Percentiles rank a stretch among this genome's conserved stretches.
Conservation (phyloP, 2,888 invertebrate genomes). For the Rhingia campestris region DNA sequence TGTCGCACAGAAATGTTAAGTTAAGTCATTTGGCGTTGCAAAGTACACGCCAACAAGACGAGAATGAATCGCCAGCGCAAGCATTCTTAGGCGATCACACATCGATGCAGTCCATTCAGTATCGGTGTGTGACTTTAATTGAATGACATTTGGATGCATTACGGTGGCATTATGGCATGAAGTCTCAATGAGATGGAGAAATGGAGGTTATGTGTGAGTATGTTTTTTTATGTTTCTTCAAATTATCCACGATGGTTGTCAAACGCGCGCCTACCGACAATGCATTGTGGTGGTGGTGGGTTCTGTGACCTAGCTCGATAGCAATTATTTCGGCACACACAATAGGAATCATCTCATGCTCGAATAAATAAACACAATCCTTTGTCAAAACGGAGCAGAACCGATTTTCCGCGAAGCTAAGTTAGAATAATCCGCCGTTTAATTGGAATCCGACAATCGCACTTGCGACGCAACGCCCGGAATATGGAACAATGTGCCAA, state of each 20-base stretch:
- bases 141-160: conserved; percentile 68
- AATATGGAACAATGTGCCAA: not conserved
- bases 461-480: not conserved
- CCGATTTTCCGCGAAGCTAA: conserved; percentile 70
- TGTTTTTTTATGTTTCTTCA: conserved; percentile 22
- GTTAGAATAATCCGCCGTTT: conserved; percentile 65
- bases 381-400: conserved; percentile 63
- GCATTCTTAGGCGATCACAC: conserved; percentile 70
- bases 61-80: conserved; percentile 47
- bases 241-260: conserved; percentile 31
- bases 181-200: conserved; percentile 50
- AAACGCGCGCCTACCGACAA: conserved; percentile 25
- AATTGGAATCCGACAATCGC: conserved; percentile 56
- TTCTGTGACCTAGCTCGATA: conserved; percentile 46
- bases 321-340: conserved; percentile 69
- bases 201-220: conserved; percentile 13
- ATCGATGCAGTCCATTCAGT: conserved; percentile 64
- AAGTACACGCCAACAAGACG: conserved; percentile 3
- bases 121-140: conserved; percentile 71
- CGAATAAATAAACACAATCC: conserved; percentile 72
- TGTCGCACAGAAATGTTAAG: conserved; percentile 69
- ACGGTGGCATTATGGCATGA: conserved; percentile 20
- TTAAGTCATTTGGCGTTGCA: conserved; percentile 64
- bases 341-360: conserved; percentile 70
- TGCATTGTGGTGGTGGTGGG: conserved; percentile 7